phyloP scores from a whole-genome alignment of 2,113 vertebrate genomes.

The Alethe diademata region DNA sequence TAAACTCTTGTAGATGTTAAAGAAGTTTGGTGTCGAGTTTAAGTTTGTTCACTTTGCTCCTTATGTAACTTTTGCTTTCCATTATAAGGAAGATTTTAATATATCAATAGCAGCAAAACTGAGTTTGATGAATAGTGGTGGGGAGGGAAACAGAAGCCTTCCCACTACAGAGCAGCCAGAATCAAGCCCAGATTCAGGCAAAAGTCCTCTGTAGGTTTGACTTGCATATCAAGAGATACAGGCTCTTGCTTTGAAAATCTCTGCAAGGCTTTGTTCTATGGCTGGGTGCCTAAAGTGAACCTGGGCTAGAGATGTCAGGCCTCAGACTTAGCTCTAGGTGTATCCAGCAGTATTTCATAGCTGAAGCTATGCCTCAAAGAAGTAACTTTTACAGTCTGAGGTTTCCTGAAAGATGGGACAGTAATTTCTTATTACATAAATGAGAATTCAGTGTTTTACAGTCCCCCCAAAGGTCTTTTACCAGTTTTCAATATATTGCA shows the following conservation, averaged over 20 bases:
- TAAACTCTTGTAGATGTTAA: not conserved
- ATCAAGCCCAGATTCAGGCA: not conserved
- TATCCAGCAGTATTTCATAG: not conserved
- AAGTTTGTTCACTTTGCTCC: not conserved
- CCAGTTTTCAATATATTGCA: not conserved
- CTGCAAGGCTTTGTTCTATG: not conserved
- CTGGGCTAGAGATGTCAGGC: not conserved
- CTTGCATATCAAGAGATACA: not conserved
- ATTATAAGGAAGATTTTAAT: not conserved
- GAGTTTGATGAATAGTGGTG: not conserved
- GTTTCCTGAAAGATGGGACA: not conserved
- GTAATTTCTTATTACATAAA: accelerated
- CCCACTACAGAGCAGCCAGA: not conserved
- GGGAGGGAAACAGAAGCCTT: not conserved
- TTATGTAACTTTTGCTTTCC: not conserved
- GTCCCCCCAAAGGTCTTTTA: not conserved
- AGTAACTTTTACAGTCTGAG: not conserved
- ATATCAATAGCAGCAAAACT: not conserved
- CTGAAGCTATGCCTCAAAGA: not conserved
- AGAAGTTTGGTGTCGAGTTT: not conserved
- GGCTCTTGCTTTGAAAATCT: not conserved
- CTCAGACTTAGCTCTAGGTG: not conserved
- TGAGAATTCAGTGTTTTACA: not conserved
- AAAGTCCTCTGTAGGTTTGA: not conserved
- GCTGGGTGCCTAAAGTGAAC: not conserved